These are phyloP conservation scores for Tragelaphus imberbis DNA, from an alignment of 2,113 vertebrate species.

Conservation along the genomic window DNA sequence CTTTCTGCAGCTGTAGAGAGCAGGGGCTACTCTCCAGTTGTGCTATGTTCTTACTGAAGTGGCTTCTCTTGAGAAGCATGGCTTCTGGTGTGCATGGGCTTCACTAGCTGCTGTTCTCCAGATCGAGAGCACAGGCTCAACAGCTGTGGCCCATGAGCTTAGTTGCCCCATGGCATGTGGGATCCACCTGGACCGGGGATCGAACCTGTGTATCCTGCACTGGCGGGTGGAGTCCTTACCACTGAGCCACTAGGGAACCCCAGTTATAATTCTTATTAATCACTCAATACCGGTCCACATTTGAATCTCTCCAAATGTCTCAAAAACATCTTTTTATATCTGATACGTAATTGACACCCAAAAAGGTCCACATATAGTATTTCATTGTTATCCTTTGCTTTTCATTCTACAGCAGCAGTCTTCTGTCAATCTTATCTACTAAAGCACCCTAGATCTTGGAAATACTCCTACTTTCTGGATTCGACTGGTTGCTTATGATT, in stretches of 20 bases:
- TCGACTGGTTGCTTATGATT: neutral
- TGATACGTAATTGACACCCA: neutral
- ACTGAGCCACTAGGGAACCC: neutral
- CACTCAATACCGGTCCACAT: neutral
- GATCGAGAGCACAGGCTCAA: neutral
- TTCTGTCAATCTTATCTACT: neutral
- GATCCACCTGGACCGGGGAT: neutral
- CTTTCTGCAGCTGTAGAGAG: neutral
- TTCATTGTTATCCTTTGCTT: neutral
- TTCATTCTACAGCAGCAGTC: neutral
- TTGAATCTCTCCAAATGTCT: neutral
- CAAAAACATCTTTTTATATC: neutral
- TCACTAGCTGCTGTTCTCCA: neutral
- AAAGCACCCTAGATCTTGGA: neutral
- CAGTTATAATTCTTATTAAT: neutral
- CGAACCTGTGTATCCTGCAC: neutral
- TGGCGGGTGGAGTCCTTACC: neutral
- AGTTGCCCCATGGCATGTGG: neutral
- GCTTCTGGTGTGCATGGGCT: neutral
- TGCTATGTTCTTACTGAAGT: neutral
- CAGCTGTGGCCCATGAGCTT: neutral
- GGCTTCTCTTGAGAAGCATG: neutral
- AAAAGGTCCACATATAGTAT: neutral
- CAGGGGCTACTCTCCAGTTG: neutral
- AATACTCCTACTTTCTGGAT: neutral